Percentiles rank a stretch among this genome's conserved stretches.
These are phyloP conservation scores for Helobdella robusta DNA, from an alignment of 2,888 invertebrate species.

Conservation along the genomic window DNA sequence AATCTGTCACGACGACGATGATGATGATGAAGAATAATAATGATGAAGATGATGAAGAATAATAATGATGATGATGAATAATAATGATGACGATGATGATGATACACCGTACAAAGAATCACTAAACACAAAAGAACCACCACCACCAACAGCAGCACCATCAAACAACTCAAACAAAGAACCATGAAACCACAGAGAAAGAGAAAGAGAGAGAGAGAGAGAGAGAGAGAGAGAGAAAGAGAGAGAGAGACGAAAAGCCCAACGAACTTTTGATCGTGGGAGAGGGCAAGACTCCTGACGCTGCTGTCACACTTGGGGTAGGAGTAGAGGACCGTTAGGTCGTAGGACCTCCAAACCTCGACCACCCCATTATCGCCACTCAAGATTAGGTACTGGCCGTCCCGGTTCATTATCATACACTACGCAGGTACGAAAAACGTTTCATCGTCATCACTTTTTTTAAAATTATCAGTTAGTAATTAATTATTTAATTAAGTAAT, in stretches of 20 bases:
- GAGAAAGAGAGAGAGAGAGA: not conserved
- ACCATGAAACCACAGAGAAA: too few relatives aligned
- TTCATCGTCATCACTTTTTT: too few relatives aligned
- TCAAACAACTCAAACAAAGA: too few relatives aligned
- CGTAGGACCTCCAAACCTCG: conserved; percentile 95
- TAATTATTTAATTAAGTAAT: too few relatives aligned
- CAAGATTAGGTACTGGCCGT: conserved; percentile 96
- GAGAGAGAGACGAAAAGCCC: not conserved
- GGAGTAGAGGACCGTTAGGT: conserved; percentile 88
- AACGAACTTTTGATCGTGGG: conserved; percentile 92
- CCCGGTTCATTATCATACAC: conserved; percentile 73
- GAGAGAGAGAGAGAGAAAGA: not conserved
- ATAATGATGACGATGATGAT: not conserved
- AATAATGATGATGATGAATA: not conserved
- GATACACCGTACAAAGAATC: not conserved
- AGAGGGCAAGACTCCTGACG: conserved; percentile 82
- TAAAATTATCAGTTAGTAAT: too few relatives aligned
- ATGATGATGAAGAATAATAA: not conserved
- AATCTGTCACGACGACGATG: conserved; percentile 60
- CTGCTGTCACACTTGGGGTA: conserved; percentile 92
- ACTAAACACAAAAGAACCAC: too few relatives aligned
- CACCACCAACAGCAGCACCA: too few relatives aligned
- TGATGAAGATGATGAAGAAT: not conserved
- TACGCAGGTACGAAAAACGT: too few relatives aligned
- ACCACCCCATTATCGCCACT: conserved; percentile 94